Conservation (phyloP, 2,797 vertebrate species). For the Falco novaeseelandiae region DNA sequence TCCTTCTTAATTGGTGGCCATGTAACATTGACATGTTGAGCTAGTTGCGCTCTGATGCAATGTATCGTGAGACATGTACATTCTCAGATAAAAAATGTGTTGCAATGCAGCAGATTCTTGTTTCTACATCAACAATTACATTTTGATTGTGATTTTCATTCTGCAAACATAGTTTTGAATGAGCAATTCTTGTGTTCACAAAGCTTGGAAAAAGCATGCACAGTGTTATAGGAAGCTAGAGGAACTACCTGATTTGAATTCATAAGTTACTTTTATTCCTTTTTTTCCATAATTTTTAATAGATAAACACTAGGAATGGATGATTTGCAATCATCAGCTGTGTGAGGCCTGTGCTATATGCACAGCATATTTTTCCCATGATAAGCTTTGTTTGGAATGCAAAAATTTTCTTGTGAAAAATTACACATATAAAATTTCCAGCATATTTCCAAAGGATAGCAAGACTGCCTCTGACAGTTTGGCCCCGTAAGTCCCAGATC, state of each 20-base stretch:
- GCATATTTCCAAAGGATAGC: neutral
- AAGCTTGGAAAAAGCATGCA: conserved; percentile 15
- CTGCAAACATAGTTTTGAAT: conserved; percentile 6
- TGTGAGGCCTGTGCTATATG: conserved; percentile 19
- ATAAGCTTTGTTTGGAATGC: conserved; percentile 50
- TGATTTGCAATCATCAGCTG: conserved; percentile 53
- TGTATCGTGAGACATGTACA: neutral
- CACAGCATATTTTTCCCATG: neutral
- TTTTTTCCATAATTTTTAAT: conserved; percentile 1
- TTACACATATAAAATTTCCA: neutral
- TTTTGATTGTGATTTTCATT: conserved; percentile 49
- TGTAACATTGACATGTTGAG: conserved; percentile 34
- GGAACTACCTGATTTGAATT: conserved; percentile 15
- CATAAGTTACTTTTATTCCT: neutral
- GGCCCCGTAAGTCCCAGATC: conserved; percentile 27
- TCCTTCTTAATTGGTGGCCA: conserved; percentile 59
- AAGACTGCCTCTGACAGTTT: conserved; percentile 22
- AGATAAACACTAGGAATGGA: conserved; percentile 17
- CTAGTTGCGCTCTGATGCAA: neutral
- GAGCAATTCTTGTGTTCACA: neutral
- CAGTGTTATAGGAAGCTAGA: neutral
- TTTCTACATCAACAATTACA: conserved; percentile 37
- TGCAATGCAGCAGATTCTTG: conserved; percentile 11
- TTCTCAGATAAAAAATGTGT: conserved; percentile 11
- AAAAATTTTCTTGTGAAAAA: conserved; percentile 47